Evolutionary conservation across 2,113 vertebrate species (phyloP).

Genomic region (Mesoclemmys tuberculata): DNA sequence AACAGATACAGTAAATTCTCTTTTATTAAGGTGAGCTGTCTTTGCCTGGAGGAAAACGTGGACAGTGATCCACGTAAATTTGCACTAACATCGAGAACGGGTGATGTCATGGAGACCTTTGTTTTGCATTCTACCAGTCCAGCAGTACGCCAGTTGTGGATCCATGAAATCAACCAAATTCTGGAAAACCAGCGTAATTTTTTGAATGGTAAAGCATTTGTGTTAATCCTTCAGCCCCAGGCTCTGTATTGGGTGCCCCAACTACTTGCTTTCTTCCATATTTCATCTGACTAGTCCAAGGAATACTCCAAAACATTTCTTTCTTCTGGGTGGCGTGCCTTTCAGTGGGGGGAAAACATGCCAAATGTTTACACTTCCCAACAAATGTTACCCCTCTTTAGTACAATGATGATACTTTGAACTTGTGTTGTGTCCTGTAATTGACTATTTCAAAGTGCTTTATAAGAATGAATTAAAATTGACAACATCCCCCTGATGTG

Average conservation of each 20-base stretch:
- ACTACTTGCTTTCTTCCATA: background rate
- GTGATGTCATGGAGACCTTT: slow-evolving; percentile 88
- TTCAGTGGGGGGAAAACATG: slow-evolving; percentile 32
- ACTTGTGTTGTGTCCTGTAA: slow-evolving; percentile 50
- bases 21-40: slow-evolving; percentile 91
- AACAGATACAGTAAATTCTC: background rate
- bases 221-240: background rate
- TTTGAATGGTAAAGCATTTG: slow-evolving; percentile 90
- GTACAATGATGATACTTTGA: slow-evolving; percentile 22
- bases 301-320: slow-evolving; percentile 14
- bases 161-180: slow-evolving; percentile 97
- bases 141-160: slow-evolving; percentile 90
- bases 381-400: slow-evolving; percentile 57
- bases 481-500: background rate
- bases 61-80: slow-evolving; percentile 97
- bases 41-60: slow-evolving; percentile 94
- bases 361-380: background rate
- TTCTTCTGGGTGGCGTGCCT: slow-evolving; percentile 13
- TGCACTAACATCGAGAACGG: slow-evolving; percentile 92
- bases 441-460: slow-evolving; percentile 34
- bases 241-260: background rate
- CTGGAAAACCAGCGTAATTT: slow-evolving; percentile 99
- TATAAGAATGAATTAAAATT: slow-evolving; percentile 55
- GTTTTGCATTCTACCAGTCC: slow-evolving; percentile 91
- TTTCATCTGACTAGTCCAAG: background rate